Evolutionary conservation across 2,888 invertebrate genomes (phyloP).

Genomic region (Esperia sulphurella): DNA sequence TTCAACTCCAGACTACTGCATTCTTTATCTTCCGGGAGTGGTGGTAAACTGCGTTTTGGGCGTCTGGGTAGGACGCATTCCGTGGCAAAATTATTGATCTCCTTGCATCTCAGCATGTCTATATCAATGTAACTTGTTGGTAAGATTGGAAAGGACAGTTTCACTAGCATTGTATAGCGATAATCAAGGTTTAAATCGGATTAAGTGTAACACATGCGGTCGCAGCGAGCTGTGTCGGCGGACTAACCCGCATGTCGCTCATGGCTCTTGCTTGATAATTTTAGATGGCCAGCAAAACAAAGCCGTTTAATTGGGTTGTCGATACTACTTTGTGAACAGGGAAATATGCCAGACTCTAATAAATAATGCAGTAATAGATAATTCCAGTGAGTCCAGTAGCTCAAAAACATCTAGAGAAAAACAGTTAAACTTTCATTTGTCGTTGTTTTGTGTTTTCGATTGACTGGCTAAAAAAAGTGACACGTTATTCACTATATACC

Average conservation of each 20-base stretch:
- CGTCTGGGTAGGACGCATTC: conserved; percentile 61
- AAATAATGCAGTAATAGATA: background rate
- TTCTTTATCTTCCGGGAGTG: conserved; percentile 66
- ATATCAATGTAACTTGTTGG: conserved; percentile 50
- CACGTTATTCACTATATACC: no score
- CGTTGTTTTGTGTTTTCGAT: no score
- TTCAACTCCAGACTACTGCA: conserved; percentile 55
- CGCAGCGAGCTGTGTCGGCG: background rate
- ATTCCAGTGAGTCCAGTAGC: background rate
- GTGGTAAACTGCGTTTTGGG: conserved; percentile 53
- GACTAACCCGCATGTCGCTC: background rate
- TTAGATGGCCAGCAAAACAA: conserved; percentile 20
- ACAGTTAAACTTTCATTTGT: no score
- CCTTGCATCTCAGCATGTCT: conserved; percentile 59
- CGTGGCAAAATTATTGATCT: conserved; percentile 50
- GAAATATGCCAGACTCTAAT: conserved; percentile 27
- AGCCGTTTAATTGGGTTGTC: conserved; percentile 17
- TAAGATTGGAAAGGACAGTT: conserved; percentile 48
- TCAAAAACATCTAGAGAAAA: no score
- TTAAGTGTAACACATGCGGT: background rate
- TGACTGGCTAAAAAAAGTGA: no score
- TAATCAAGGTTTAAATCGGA: background rate
- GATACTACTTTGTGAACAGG: conserved; percentile 27
- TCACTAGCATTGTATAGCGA: conserved; percentile 53
- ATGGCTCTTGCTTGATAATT: conserved; percentile 5